These are phyloP conservation scores for Taeniopygia guttata DNA, from an alignment of 2,797 vertebrate species.

Conservation along the genomic window DNA sequence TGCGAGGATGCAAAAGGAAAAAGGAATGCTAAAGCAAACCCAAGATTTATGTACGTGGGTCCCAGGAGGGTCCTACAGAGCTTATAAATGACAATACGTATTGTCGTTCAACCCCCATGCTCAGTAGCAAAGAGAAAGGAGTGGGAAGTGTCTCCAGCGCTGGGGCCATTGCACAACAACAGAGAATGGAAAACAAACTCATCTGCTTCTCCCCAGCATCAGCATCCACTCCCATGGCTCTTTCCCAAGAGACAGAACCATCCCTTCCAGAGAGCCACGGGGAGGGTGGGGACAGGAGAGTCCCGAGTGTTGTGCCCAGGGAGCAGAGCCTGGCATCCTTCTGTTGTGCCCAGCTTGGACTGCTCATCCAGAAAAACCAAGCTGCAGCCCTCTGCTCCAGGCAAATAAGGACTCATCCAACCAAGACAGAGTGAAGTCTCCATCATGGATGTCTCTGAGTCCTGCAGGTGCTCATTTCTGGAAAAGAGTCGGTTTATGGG, in stretches of 20 bases:
- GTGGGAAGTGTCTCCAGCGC: background rate
- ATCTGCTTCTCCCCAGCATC: background rate
- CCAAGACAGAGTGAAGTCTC: background rate
- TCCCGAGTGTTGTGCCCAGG: background rate
- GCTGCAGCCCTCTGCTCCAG: background rate
- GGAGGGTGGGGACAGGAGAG: background rate
- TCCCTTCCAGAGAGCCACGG: background rate
- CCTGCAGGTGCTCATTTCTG: background rate
- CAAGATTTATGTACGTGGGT: slow-evolving; percentile 26
- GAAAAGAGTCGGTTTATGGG: background rate
- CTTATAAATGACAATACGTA: slow-evolving; percentile 44
- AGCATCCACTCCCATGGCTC: background rate
- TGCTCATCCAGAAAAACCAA: background rate
- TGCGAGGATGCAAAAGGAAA: background rate
- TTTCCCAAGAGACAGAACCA: background rate
- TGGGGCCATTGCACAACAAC: slow-evolving; percentile 29
- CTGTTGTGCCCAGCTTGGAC: too few relatives aligned
- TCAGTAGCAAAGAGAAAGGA: slow-evolving; percentile 41
- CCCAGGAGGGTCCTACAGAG: slow-evolving; percentile 8
- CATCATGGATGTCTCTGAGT: background rate
- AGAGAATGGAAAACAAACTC: slow-evolving; percentile 39
- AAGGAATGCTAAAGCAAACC: background rate
- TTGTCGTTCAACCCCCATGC: background rate
- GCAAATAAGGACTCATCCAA: background rate
- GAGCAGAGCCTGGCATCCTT: background rate